A percentile compares a stretch with the other conserved stretches of the same genome.
These are phyloP conservation scores for Euproctis similis DNA, from an alignment of 2,888 invertebrate species.

Conservation along the genomic window DNA sequence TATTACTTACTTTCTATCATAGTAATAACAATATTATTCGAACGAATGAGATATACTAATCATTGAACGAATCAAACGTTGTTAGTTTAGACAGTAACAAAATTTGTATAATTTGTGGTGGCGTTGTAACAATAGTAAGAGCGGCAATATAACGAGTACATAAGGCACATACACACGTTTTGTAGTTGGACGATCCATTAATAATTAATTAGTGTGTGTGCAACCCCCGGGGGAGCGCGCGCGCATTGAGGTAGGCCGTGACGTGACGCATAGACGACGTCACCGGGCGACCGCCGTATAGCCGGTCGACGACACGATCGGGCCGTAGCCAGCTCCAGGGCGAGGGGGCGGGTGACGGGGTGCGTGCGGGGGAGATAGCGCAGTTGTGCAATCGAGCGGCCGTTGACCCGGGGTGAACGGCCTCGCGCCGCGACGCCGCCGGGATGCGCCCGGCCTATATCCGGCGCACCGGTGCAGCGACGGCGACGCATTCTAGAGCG, in stretches of 20 bases:
- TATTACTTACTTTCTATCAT: too few relatives aligned
- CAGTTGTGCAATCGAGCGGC: constrained; percentile 72
- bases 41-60: too few relatives aligned
- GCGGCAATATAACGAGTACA: not conserved
- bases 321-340: constrained; percentile 44
- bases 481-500: constrained; percentile 74
- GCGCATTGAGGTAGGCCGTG: constrained; percentile 78
- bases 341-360: constrained; percentile 39
- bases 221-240: constrained; percentile 72
- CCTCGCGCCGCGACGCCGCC: constrained; percentile 69
- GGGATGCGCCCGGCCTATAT: constrained; percentile 76
- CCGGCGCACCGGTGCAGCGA: constrained; percentile 74
- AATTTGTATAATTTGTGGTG: too few relatives aligned
- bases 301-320: constrained; percentile 58
- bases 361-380: constrained; percentile 37
- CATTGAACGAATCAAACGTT: too few relatives aligned
- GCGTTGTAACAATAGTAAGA: not conserved
- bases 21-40: too few relatives aligned
- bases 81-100: too few relatives aligned
- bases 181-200: constrained; percentile 29
- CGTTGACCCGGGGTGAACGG: constrained; percentile 71
- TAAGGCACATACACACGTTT: constrained; percentile 5
- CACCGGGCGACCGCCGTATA: constrained; percentile 51
- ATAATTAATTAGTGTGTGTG: constrained; percentile 54
- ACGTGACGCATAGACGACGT: constrained; percentile 74